These are phyloP conservation scores for Globicephala melas DNA, from an alignment of 2,113 vertebrate genomes.

Conservation along the genomic window DNA sequence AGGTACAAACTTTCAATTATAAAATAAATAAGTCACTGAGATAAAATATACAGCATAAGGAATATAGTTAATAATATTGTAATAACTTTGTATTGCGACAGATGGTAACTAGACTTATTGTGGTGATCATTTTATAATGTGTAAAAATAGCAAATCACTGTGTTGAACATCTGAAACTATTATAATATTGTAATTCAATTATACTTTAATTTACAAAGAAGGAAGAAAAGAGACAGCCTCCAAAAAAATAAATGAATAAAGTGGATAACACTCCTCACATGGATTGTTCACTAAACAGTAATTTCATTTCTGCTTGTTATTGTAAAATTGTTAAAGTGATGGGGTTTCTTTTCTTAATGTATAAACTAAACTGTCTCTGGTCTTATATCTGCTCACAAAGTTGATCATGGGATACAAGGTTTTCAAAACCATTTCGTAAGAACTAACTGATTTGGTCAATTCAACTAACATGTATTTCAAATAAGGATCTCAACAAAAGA, in stretches of 20 bases:
- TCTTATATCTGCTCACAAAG: not conserved
- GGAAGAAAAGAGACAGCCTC: not conserved
- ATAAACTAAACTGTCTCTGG: not conserved
- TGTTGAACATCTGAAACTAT: not conserved
- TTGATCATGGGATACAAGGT: not conserved
- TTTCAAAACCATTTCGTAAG: not conserved
- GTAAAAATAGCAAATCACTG: not conserved
- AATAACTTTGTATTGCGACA: not conserved
- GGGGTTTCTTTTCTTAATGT: not conserved
- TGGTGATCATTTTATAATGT: not conserved
- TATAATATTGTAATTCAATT: not conserved
- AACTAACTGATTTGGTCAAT: not conserved
- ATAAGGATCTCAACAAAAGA: not conserved
- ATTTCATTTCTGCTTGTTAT: not conserved
- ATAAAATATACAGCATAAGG: not conserved
- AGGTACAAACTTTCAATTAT: not conserved
- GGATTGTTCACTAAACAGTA: not conserved
- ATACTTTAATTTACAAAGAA: not conserved
- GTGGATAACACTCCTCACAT: accelerated
- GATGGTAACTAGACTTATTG: not conserved
- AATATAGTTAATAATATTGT: not conserved
- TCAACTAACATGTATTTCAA: not conserved
- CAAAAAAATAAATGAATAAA: not conserved
- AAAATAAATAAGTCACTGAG: not conserved
- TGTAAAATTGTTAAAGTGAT: not conserved